Evolutionary conservation across 2,113 vertebrate genomes (phyloP).

Genomic region (Hemicordylus capensis): DNA sequence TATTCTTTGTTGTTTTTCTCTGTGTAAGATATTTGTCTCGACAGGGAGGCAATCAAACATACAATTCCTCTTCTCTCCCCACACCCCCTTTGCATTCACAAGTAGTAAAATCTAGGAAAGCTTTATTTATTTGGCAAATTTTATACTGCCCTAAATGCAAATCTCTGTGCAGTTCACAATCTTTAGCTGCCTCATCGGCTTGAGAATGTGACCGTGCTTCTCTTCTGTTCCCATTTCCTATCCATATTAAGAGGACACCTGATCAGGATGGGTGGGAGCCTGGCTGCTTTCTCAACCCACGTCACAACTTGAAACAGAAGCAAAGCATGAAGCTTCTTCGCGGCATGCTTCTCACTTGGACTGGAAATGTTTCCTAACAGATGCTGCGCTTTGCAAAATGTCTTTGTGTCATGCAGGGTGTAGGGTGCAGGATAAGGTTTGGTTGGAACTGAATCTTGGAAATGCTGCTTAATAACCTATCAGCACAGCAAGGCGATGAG

Average conservation of each 20-base stretch:
- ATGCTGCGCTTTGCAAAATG: slow-evolving; percentile 36
- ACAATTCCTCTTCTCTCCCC: background rate
- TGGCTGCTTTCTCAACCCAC: slow-evolving; percentile 11
- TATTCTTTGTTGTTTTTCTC: too few relatives aligned
- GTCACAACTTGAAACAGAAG: slow-evolving; percentile 33
- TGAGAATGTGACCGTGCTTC: background rate
- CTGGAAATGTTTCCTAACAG: slow-evolving; percentile 37
- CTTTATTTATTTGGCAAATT: too few relatives aligned
- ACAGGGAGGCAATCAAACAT: background rate
- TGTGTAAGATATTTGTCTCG: background rate
- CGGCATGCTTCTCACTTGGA: background rate
- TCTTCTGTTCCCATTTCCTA: background rate
- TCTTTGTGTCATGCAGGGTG: background rate
- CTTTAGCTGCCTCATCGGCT: background rate
- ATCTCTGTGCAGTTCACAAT: too few relatives aligned
- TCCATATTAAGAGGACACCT: background rate
- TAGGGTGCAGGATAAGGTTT: background rate
- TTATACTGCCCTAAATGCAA: too few relatives aligned
- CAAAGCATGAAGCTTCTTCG: background rate
- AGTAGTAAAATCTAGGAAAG: background rate
- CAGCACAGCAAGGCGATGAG: background rate
- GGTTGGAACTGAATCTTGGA: slow-evolving; percentile 4
- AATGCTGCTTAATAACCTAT: slow-evolving; percentile 6
- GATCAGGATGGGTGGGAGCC: accelerated
- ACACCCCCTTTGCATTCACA: background rate